Evolutionary conservation across 2,888 invertebrate genomes (phyloP).

Genomic region (Operophtera brumata): DNA sequence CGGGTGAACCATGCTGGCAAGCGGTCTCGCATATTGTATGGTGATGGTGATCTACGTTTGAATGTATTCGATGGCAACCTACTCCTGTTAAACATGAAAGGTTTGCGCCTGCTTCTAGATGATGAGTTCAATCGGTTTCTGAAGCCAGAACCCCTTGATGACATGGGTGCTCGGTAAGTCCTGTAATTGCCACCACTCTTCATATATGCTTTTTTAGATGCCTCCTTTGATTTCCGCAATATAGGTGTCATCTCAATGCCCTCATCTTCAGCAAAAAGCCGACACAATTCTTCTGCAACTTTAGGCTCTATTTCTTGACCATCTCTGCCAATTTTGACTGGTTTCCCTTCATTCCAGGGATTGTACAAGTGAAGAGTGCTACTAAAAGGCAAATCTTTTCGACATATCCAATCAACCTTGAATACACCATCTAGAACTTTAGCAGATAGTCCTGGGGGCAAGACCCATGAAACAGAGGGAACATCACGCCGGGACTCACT

Average conservation of each 20-base stretch:
- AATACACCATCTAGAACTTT: constrained; percentile 97
- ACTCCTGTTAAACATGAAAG: constrained; percentile 84
- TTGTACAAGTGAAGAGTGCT: constrained; percentile 96
- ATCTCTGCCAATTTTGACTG: constrained; percentile 99
- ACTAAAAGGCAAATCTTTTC: constrained; percentile 95
- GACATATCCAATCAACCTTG: constrained; percentile 97
- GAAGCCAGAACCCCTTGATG: constrained; percentile 68
- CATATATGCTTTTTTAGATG: constrained; percentile 83
- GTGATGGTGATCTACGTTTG: constrained; percentile 81
- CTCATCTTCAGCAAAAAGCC: constrained; percentile 96
- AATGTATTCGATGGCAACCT: constrained; percentile 77
- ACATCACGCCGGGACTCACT: constrained; percentile 95
- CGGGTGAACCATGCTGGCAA: constrained; percentile 84
- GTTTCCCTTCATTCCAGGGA: constrained; percentile 99
- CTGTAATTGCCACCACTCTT: constrained; percentile 77
- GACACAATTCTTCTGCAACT: constrained; percentile 96
- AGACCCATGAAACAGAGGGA: constrained; percentile 94
- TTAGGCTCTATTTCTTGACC: constrained; percentile 98
- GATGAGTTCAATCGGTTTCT: constrained; percentile 76
- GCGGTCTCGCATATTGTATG: constrained; percentile 78
- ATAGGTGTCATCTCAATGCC: constrained; percentile 94
- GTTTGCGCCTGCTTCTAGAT: constrained; percentile 81
- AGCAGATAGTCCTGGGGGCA: constrained; percentile 95
- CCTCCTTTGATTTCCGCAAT: constrained; percentile 91
- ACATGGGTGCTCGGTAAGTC: constrained; percentile 72